Base-by-base conservation (phyloP, 2,888 invertebrate species). In the Junonia oenone region DNA sequence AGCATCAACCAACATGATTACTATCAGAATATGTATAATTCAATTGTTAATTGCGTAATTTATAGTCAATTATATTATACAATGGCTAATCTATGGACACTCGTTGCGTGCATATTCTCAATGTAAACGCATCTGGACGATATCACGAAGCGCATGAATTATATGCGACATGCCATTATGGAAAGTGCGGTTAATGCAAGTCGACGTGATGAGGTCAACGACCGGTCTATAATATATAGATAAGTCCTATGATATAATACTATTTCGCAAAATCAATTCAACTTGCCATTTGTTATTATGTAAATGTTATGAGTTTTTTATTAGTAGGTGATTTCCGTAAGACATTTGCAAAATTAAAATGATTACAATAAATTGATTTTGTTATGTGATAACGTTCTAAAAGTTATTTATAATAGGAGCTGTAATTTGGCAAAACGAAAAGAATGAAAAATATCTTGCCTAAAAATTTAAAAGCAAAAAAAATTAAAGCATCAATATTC, bases 101-200 rank as follows among this genome's bases (percentile, higher is more conserved):
- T 43, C 43, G 19, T 43, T 43, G 43, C 43, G 43, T 43, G 43
- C 13, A 26, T 43, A 43, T 26, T 43, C 56, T 46, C 59, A 61
- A 57, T 61, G 58, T 48, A 38, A n/a, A 51, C 11, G 43, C 43
- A 35, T 43, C 55, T 50, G 27, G 43, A 26, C 26, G 43, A 51
- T 45, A 54, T 60, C 56, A 55, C 55, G 53, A 58, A 51, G n/a
- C 29, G 45, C 45, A 47, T 48, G 49, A 52, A 45, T 55, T 52
- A 56, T 56, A 51, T 51, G 55, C 58, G 46, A 53, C 63, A 61
- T 62, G 66, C 65, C 46, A 65, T 60, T 65, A 64, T 65, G 57
- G 66, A 67, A 65, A 65, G 65, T 61, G 50, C 48, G 33, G 43
- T 61, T 58, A 45, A 54, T 49, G 51, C 52, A 40, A 43, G 22